A percentile compares a stretch with the other conserved stretches of the same genome.
Evolutionary conservation across 2,797 vertebrate genomes (phyloP).

Genomic region (Micropoecilia bifurca): DNA sequence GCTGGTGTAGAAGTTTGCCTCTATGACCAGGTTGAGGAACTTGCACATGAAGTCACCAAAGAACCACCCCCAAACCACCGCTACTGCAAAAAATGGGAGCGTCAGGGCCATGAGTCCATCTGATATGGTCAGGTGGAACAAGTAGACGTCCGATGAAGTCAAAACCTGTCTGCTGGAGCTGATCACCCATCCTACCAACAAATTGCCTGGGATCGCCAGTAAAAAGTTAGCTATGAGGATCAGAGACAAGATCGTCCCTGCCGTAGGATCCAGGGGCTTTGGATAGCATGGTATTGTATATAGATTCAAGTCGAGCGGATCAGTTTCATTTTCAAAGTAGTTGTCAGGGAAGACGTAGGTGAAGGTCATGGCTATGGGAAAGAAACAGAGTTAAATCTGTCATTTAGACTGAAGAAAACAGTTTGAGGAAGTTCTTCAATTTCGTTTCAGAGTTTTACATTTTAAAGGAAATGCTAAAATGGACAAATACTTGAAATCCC

Average conservation of each 20-base stretch:
- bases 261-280: accelerated
- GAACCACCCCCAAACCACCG: constrained; percentile 67
- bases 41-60: constrained; percentile 81
- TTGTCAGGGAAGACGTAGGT: accelerated
- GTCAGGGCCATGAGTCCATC: constrained; percentile 79
- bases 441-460: background rate
- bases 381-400: background rate
- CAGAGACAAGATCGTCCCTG: constrained; percentile 28
- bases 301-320: accelerated
- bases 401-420: background rate
- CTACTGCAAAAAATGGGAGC: constrained; percentile 73
- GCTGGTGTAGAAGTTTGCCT: constrained; percentile 84
- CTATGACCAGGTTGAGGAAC: constrained; percentile 65
- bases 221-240: constrained; percentile 69
- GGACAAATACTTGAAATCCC: too few species aligned
- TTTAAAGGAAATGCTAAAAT: background rate
- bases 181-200: constrained; percentile 79
- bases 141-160: constrained; percentile 78
- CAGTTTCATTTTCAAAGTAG: constrained; percentile 24
- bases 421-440: background rate
- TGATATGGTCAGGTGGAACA: constrained; percentile 81
- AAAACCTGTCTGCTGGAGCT: constrained; percentile 49
- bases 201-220: constrained; percentile 80
- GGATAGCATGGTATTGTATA: background rate
- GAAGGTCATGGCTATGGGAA: constrained; percentile 35